A percentile compares a stretch with the other conserved stretches of the same genome.
phyloP scores from a whole-genome alignment of 2,888 invertebrate genomes.

The Alcis repandata region DNA sequence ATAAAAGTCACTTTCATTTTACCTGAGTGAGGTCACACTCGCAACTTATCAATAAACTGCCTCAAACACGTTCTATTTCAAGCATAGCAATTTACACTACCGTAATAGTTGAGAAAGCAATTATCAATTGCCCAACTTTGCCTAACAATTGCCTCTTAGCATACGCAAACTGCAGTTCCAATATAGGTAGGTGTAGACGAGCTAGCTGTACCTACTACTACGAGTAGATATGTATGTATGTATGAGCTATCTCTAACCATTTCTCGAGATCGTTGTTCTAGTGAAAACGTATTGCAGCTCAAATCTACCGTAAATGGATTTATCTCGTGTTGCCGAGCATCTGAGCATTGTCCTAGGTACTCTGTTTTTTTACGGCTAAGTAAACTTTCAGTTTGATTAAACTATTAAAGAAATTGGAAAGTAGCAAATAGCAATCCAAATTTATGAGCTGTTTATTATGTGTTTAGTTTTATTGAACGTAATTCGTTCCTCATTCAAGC shows the following conservation, averaged over 20 bases:
- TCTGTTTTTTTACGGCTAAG: slow-evolving; percentile 11
- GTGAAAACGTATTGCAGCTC: slow-evolving; percentile 59
- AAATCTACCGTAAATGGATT: slow-evolving; percentile 69
- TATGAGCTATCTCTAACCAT: slow-evolving; percentile 49
- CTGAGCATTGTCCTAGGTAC: slow-evolving; percentile 21
- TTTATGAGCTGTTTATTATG: neutral
- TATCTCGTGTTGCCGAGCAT: slow-evolving; percentile 50
- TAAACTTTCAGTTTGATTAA: slow-evolving; percentile 25
- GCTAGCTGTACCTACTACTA: neutral
- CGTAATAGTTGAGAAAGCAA: slow-evolving; percentile 34
- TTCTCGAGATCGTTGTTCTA: slow-evolving; percentile 54
- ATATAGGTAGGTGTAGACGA: neutral
- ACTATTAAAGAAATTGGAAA: slow-evolving; percentile 7
- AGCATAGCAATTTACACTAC: slow-evolving; percentile 4
- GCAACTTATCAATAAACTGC: neutral
- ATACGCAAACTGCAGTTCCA: slow-evolving; percentile 3
- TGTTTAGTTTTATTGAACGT: slow-evolving; percentile 13
- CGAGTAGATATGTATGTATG: too few species aligned
- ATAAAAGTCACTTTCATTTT: neutral
- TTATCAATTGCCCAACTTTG: slow-evolving; percentile 29
- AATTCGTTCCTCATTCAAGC: slow-evolving; percentile 27
- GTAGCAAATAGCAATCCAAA: neutral
- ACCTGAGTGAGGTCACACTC: neutral
- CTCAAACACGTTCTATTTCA: neutral
- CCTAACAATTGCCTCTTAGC: neutral